These are phyloP conservation scores for Rhamnusium bicolor DNA, from an alignment of 2,888 invertebrate genomes.

Conservation along the genomic window DNA sequence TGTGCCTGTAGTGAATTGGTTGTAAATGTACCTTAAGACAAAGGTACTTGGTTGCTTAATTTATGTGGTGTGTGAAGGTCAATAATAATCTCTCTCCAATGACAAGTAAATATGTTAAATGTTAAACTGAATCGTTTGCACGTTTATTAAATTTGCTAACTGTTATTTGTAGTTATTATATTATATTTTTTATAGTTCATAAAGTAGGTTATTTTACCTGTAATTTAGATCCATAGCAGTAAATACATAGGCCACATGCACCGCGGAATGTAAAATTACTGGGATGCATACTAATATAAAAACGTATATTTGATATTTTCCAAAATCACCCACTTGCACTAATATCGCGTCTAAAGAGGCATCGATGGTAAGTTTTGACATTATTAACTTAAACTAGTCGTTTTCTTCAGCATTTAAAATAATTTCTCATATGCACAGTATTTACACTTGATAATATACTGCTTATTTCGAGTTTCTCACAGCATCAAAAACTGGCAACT, in stretches of 20 bases:
- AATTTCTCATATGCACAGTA: neutral
- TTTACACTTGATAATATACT: neutral
- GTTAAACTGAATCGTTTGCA: no score
- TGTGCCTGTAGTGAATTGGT: no score
- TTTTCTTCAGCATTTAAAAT: neutral
- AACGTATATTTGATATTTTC: conserved; percentile 77
- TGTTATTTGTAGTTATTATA: no score
- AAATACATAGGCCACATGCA: conserved; percentile 81
- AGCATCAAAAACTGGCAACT: neutral
- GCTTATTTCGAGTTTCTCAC: neutral
- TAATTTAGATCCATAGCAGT: conserved; percentile 80
- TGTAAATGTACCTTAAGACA: no score
- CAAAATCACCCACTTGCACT: conserved; percentile 77
- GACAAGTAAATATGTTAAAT: no score
- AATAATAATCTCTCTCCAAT: no score
- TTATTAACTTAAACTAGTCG: neutral
- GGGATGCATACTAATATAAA: conserved; percentile 77
- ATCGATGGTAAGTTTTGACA: conserved; percentile 20
- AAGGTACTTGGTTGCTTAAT: no score
- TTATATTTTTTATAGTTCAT: no score
- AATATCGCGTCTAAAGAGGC: conserved; percentile 72
- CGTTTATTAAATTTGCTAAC: no score
- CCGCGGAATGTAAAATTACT: conserved; percentile 76
- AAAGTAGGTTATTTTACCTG: conserved; percentile 73
- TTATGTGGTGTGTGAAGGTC: no score